Percentiles rank a stretch among this genome's conserved stretches.
phyloP scores from a whole-genome alignment of 1,140 invertebrate genomes.

The Scaptomyza graminum region DNA sequence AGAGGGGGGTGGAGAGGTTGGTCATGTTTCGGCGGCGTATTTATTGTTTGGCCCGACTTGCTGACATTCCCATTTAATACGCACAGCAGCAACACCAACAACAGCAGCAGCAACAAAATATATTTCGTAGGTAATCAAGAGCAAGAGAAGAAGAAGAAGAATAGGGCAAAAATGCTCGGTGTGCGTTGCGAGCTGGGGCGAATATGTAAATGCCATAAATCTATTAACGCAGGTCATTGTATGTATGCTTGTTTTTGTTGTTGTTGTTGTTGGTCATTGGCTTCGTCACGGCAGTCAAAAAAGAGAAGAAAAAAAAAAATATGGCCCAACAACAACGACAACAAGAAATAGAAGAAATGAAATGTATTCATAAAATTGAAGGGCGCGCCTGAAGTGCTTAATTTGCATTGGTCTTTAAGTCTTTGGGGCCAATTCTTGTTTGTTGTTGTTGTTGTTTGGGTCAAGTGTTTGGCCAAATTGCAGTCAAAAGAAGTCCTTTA shows the following conservation, averaged over 20 bases:
- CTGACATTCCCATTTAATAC: conserved; percentile 59
- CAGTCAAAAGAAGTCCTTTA: conserved; percentile 6
- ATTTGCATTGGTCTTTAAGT: conserved; percentile 26
- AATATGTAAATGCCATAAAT: conserved; percentile 59
- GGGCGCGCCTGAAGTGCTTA: conserved; percentile 31
- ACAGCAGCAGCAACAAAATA: conserved; percentile 28
- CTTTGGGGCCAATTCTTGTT: background rate
- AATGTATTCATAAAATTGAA: conserved; percentile 31
- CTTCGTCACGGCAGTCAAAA: conserved; percentile 21
- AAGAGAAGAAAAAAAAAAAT: conserved; percentile 6
- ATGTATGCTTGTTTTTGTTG: background rate
- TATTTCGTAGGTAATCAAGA: conserved; percentile 39
- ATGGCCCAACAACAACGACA: background rate
- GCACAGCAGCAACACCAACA: conserved; percentile 16
- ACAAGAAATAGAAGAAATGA: background rate
- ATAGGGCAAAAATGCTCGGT: background rate
- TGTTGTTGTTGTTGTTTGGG: background rate
- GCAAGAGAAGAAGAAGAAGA: background rate
- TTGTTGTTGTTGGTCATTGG: conserved; percentile 28
- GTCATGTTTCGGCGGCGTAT: conserved; percentile 14
- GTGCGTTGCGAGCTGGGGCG: conserved; percentile 18
- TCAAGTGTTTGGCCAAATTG: conserved; percentile 12
- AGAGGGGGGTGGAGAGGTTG: background rate
- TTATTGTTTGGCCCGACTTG: conserved; percentile 68
- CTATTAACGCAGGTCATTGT: conserved; percentile 42